These are phyloP conservation scores for Mythimna impura DNA, from an alignment of 2,888 invertebrate genomes.

Conservation along the genomic window DNA sequence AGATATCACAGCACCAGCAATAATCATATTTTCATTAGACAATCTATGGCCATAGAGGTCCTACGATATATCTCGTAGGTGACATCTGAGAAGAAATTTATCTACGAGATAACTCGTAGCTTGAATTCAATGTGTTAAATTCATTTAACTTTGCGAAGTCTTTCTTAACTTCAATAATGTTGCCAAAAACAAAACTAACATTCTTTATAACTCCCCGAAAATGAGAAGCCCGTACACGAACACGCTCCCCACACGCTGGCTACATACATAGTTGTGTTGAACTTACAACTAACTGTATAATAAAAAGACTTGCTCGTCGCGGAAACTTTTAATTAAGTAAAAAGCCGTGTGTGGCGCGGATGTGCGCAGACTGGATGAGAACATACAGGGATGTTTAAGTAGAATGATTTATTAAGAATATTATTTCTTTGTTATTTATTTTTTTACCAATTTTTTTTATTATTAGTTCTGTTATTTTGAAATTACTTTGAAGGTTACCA, in stretches of 20 bases:
- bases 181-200: slow-evolving; percentile 7
- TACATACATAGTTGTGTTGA: slow-evolving; percentile 4
- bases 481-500: too few species aligned
- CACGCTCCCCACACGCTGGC: not conserved
- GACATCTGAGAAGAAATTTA: too few species aligned
- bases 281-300: slow-evolving; percentile 43
- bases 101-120: too few species aligned
- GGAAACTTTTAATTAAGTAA: slow-evolving; percentile 72
- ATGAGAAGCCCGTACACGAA: not conserved
- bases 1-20: too few species aligned
- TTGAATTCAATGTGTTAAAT: too few species aligned
- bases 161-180: not conserved
- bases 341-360: slow-evolving; percentile 50
- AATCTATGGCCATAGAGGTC: too few species aligned
- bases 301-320: slow-evolving; percentile 45
- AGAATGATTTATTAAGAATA: slow-evolving; percentile 9
- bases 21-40: too few species aligned
- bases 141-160: too few species aligned
- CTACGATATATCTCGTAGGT: too few species aligned
- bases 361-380: slow-evolving; percentile 17
- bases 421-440: too few species aligned
- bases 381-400: not conserved
- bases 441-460: too few species aligned
- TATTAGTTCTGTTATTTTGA: too few species aligned
- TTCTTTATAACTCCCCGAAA: slow-evolving; percentile 1